phyloP scores from a whole-genome alignment of 2,113 vertebrate genomes.

The Tinamus guttatus region DNA sequence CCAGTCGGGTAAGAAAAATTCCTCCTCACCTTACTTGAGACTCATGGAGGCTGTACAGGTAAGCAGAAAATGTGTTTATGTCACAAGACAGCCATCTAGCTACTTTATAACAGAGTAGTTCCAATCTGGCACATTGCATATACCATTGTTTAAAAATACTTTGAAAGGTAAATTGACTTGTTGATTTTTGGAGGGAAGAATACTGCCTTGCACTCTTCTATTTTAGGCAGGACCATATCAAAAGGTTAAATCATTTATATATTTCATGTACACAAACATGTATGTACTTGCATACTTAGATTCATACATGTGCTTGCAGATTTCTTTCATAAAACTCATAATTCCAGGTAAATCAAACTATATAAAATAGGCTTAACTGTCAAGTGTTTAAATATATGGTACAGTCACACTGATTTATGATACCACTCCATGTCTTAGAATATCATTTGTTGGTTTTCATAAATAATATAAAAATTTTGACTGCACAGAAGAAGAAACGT shows the following conservation, averaged over 20 bases:
- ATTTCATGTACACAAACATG: neutral
- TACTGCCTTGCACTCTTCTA: neutral
- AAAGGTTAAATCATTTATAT: neutral
- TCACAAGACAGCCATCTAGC: neutral
- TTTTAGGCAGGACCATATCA: neutral
- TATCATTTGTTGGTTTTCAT: constrained; percentile 1
- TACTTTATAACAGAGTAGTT: neutral
- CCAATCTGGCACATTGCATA: neutral
- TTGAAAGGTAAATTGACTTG: neutral
- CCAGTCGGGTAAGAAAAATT: neutral
- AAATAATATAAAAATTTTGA: constrained; percentile 44
- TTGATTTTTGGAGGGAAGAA: neutral
- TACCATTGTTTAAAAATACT: neutral
- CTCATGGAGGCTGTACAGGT: neutral
- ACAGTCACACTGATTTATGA: constrained; percentile 20
- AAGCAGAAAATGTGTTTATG: neutral
- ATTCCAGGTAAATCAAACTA: neutral
- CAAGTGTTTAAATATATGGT: neutral
- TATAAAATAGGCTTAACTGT: neutral
- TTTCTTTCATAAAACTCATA: neutral
- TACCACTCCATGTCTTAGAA: neutral
- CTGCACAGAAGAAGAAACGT: neutral
- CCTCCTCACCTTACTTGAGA: neutral
- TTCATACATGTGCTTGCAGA: neutral
- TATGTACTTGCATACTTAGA: neutral